Evolutionary conservation across 2,113 vertebrate species (phyloP).

Genomic region (Alligator sinensis): DNA sequence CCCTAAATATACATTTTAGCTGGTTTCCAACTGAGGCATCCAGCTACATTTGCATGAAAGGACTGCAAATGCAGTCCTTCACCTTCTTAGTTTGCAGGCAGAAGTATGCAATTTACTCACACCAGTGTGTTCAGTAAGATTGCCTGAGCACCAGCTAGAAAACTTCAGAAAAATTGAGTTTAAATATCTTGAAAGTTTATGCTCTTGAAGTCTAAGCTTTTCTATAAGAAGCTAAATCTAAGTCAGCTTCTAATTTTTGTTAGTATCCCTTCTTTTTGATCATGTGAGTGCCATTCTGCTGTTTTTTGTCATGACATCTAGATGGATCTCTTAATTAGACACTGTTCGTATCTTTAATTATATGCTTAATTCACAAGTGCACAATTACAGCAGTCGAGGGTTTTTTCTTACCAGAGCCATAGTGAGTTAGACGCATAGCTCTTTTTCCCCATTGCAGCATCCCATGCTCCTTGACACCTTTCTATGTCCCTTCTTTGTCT

Average conservation of each 20-base stretch:
- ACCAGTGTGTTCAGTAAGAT: fast-evolving
- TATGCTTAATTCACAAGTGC: not conserved
- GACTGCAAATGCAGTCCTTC: not conserved
- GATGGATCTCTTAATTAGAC: not conserved
- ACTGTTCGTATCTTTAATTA: not conserved
- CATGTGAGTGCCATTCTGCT: not conserved
- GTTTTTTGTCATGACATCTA: not conserved
- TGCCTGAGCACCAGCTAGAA: fast-evolving
- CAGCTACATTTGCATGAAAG: not conserved
- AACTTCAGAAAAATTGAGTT: not conserved
- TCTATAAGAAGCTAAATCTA: not conserved
- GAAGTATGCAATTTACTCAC: not conserved
- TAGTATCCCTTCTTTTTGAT: not conserved
- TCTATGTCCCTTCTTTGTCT: not conserved
- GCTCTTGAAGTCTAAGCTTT: not conserved
- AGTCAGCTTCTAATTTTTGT: not conserved
- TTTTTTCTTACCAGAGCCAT: fast-evolving
- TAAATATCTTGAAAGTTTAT: not conserved
- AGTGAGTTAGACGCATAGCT: not conserved
- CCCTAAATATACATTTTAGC: not conserved
- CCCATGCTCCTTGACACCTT: not conserved
- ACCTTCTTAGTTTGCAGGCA: fast-evolving
- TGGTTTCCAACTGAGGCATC: not conserved
- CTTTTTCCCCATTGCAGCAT: not conserved
- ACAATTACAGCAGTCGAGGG: fast-evolving